These are phyloP conservation scores for Notospermus geniculatus DNA, from an alignment of 1,140 invertebrate genomes.

Conservation along the genomic window DNA sequence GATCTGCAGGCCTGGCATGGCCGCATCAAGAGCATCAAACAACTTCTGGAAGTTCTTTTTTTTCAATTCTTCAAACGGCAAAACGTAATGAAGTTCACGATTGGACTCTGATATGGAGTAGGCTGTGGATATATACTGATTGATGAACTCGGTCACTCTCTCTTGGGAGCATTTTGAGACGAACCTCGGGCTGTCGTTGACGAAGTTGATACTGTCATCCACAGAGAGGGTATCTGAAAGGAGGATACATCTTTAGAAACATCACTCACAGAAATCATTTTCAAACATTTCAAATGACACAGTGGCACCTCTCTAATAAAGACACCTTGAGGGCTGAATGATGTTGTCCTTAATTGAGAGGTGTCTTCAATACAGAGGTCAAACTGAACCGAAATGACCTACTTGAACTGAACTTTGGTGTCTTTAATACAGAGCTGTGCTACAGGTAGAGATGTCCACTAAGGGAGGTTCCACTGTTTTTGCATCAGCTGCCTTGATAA, in stretches of 20 bases:
- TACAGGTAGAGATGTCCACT: too few relatives aligned
- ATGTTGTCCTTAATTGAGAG: too few relatives aligned
- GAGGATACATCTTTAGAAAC: too few relatives aligned
- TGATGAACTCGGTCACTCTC: constrained; percentile 52
- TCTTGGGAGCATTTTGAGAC: constrained; percentile 30
- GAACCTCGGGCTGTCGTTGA: constrained; percentile 4
- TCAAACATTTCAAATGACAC: too few relatives aligned
- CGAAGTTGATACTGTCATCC: background rate
- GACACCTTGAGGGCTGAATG: too few relatives aligned
- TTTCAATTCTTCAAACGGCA: constrained; percentile 53
- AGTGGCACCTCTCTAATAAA: too few relatives aligned
- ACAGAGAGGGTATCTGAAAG: constrained; percentile 1
- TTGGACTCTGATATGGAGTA: constrained; percentile 52
- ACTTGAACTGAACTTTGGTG: too few relatives aligned
- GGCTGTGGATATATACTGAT: constrained; percentile 50
- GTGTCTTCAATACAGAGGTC: too few relatives aligned
- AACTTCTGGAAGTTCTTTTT: constrained; percentile 55
- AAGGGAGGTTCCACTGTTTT: too few relatives aligned
- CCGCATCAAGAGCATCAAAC: constrained; percentile 57
- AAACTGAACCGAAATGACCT: too few relatives aligned
- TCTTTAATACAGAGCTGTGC: too few relatives aligned
- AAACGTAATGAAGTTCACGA: constrained; percentile 56
- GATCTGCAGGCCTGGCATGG: constrained; percentile 51
- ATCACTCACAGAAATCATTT: background rate
- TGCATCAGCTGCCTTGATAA: too few relatives aligned